These are phyloP conservation scores for Epizoanthus illoricatus DNA, from an alignment of 92 coral and sea anemone genomes.

Conservation along the genomic window DNA sequence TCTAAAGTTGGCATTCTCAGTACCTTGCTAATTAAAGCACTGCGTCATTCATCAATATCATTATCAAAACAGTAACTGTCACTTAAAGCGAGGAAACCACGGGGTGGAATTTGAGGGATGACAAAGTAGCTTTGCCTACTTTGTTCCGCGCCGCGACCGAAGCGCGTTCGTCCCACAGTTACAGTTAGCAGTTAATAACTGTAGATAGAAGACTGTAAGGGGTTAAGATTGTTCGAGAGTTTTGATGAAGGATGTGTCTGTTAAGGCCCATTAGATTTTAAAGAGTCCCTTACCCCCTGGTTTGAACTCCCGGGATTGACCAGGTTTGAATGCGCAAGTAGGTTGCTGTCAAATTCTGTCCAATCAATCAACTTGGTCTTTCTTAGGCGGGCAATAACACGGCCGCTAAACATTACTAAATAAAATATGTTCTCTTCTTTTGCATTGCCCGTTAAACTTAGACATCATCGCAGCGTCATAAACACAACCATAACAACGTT, in stretches of 20 bases:
- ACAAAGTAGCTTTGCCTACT: too few species aligned
- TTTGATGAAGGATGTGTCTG: conserved; percentile 34
- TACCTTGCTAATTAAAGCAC: conserved; percentile 66
- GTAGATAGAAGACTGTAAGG: conserved; percentile 14
- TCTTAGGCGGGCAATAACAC: neutral
- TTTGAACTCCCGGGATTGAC: conserved; percentile 20
- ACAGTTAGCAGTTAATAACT: neutral
- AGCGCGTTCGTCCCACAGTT: too few species aligned
- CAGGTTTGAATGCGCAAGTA: conserved; percentile 19
- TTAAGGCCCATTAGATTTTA: conserved; percentile 38
- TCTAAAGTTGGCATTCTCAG: conserved; percentile 88
- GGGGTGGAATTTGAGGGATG: neutral
- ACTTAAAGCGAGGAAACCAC: conserved; percentile 28
- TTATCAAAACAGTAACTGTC: conserved; percentile 55
- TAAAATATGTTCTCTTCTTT: neutral
- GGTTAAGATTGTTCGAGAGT: conserved; percentile 41
- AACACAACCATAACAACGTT: conserved; percentile 14
- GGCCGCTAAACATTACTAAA: conserved; percentile 12
- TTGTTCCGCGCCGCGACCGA: too few species aligned
- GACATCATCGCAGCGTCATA: neutral
- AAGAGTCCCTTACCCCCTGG: conserved; percentile 16
- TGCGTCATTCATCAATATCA: conserved; percentile 83
- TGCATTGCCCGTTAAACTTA: conserved; percentile 2
- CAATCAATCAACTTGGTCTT: neutral
- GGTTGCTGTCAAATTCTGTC: neutral